phyloP scores from a whole-genome alignment of 1,140 invertebrate genomes.

The Drosophila cardini region DNA sequence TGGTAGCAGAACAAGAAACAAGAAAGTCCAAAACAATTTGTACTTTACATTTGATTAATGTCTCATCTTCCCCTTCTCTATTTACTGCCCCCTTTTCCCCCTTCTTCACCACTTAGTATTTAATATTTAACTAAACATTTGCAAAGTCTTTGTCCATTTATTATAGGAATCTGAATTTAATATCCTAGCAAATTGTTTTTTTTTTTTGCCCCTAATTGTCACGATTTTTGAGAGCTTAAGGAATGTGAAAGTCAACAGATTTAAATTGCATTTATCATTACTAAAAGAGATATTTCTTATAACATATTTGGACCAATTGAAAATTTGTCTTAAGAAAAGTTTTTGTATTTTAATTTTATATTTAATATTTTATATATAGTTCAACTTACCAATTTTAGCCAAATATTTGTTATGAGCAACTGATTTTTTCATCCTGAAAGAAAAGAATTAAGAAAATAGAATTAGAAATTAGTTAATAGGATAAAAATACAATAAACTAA shows the following conservation, averaged over 20 bases:
- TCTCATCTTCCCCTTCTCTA: neutral
- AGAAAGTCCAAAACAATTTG: conserved; percentile 16
- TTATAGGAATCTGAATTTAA: conserved; percentile 1
- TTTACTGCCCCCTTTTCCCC: neutral
- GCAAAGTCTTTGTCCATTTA: neutral
- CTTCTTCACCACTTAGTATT: conserved; percentile 17
- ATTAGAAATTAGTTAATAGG: conserved; percentile 21
- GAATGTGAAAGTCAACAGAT: neutral
- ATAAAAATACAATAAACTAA: neutral
- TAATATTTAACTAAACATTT: conserved; percentile 26
- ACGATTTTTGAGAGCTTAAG: neutral
- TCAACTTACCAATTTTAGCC: conserved; percentile 88
- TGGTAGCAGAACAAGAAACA: neutral
- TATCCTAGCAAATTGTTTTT: neutral
- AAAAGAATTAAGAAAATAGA: conserved; percentile 38
- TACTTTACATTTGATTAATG: conserved; percentile 32
- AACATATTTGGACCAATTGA: too few species aligned
- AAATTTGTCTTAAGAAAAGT: too few species aligned
- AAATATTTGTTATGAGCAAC: conserved; percentile 95
- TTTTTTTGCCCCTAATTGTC: too few species aligned
- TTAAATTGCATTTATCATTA: neutral
- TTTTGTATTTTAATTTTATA: conserved; percentile 1
- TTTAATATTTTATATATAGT: too few species aligned
- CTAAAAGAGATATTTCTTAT: too few species aligned
- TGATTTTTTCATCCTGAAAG: conserved; percentile 91